These are phyloP conservation scores for Peromyscus californicus DNA, from an alignment of 2,113 vertebrate species.

Conservation along the genomic window DNA sequence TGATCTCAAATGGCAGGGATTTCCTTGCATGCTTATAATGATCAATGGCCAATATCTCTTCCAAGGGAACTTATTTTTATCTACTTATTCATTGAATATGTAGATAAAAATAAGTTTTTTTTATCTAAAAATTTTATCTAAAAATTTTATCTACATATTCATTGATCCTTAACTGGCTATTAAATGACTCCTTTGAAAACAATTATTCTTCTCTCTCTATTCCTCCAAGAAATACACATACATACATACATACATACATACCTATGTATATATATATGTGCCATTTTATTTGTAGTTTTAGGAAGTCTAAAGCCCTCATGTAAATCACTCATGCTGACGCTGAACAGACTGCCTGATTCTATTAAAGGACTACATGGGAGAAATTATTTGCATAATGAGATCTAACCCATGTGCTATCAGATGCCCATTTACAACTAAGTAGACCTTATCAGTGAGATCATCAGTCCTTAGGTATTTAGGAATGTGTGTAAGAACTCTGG, in stretches of 20 bases:
- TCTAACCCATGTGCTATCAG: conserved; percentile 73
- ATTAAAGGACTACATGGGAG: conserved; percentile 55
- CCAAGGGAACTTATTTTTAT: neutral
- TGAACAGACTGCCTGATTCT: conserved; percentile 71
- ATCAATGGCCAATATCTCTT: neutral
- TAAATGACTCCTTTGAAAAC: conserved; percentile 14
- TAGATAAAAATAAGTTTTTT: too few species aligned
- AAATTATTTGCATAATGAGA: conserved; percentile 70
- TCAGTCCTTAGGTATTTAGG: neutral
- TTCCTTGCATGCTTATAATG: neutral
- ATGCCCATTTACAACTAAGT: conserved; percentile 77
- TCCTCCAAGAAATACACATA: neutral
- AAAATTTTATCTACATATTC: neutral
- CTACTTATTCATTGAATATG: too few species aligned
- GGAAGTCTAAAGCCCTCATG: neutral
- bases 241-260: neutral
- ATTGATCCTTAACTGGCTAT: neutral
- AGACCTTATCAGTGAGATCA: conserved; percentile 51
- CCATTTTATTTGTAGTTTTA: neutral
- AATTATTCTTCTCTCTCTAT: neutral
- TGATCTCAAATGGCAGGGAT: neutral
- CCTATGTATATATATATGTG: neutral
- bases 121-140: too few species aligned
- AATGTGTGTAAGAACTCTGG: neutral
- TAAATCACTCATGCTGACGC: conserved; percentile 73